Base-by-base conservation (phyloP, 2,113 vertebrate species). In the Toxostoma redivivum region DNA sequence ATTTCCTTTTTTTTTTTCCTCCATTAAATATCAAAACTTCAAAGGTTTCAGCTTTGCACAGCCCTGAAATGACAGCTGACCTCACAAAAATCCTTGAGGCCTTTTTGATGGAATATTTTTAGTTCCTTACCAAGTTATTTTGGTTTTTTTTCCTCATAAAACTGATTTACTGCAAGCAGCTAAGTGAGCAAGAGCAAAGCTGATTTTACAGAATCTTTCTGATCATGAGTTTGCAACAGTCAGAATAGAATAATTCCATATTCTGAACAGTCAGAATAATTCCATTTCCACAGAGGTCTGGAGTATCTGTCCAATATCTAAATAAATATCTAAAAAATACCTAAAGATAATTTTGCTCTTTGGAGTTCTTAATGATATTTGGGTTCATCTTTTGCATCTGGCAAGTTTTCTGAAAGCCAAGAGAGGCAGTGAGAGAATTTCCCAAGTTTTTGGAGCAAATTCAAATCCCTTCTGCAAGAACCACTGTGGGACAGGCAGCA, bases 71-170 rank as follows among this genome's bases (percentile, higher is more conserved):
- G 5, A 21, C 56, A 91, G 45, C 28, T 82, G 65, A 70, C 5
- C 60, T 78, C n/a, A 38, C 7, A 80, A 80, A 87, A 82, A 53
- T 20, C 62, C 76, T 54, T 0, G 1, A 56, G 24, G 28, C 2
- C 3, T 40, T 70, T 42, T 19, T 1, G 10, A 13, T 19, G 4
- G 35, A 62, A 30, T 30, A 19, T 23, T 58, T 65, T 10, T 5
- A 53, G 11, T 3, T 48, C 25, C n/a, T 40, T 60, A 19, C 10
- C 28, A 67, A 60, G 2, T 76, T 64, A 33, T 12, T 82, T 65
- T 7, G 12, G 1, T 5, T 24, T 15, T 3, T 2, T 35, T 44
- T 20, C 2, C 4, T 10, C 12, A 2, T 10, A 84, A 42, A 45
- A 50, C 8, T 31, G 30, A 64, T 42, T 76, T 31, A 54, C 38